A percentile compares a stretch with the other conserved stretches of the same genome.
phyloP scores from a whole-genome alignment of 2,113 vertebrate species.

The Boulengeromyrus knoepffleri region DNA sequence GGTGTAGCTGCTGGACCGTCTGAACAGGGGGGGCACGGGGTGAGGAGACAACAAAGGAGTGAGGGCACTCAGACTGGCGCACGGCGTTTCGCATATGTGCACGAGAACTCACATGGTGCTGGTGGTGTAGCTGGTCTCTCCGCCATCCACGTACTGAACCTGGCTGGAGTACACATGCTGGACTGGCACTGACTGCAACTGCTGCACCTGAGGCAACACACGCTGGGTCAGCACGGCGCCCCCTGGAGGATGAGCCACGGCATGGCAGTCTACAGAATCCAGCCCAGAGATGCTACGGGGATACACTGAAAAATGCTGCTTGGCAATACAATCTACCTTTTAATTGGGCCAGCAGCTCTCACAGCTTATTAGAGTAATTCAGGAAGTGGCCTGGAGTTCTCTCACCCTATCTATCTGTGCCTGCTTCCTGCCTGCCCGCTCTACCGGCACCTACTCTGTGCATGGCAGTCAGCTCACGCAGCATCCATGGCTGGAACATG shows the following conservation, averaged over 20 bases:
- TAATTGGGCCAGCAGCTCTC: not conserved
- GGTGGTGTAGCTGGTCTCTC: conserved; percentile 65
- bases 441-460: not conserved
- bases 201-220: conserved; percentile 60
- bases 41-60: not conserved
- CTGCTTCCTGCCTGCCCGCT: not conserved
- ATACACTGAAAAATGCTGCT: not conserved
- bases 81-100: not conserved
- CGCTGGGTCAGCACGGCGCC: not conserved
- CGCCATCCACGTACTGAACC: conserved; percentile 81
- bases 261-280: not conserved
- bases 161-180: conserved; percentile 75
- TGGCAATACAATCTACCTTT: not conserved
- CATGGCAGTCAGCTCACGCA: not conserved
- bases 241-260: not conserved
- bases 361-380: not conserved
- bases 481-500: not conserved
- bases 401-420: not conserved
- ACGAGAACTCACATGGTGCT: conserved; percentile 72
- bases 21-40: conserved; percentile 32
- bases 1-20: conserved; percentile 70
- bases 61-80: no score
- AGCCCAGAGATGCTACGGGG: not conserved
- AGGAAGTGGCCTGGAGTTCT: not conserved
- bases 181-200: conserved; percentile 61